phyloP scores from a whole-genome alignment of 2,113 vertebrate species.

The Corythornis vintsioides region DNA sequence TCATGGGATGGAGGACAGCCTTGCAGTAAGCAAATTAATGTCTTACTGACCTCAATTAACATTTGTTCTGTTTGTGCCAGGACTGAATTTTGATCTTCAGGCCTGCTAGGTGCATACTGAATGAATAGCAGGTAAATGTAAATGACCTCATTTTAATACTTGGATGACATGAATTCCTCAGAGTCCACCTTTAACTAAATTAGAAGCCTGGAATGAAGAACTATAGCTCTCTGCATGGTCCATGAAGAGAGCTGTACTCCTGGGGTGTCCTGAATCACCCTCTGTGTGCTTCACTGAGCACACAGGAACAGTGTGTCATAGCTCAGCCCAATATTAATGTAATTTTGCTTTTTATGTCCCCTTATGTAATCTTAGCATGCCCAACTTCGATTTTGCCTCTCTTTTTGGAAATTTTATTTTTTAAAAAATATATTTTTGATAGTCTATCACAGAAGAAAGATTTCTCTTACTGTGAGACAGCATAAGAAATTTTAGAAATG shows the following conservation, averaged over 20 bases:
- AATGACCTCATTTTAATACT: slow-evolving; percentile 5
- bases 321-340: not conserved
- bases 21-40: not conserved
- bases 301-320: rapidly evolving
- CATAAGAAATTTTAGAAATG: not conserved
- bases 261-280: not conserved
- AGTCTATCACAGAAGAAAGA: not conserved
- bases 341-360: not conserved
- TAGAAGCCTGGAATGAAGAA: not conserved
- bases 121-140: not conserved
- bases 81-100: not conserved
- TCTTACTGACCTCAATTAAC: slow-evolving; percentile 27
- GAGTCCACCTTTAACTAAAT: not conserved
- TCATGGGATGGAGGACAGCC: not conserved
- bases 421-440: not conserved
- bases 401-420: not conserved
- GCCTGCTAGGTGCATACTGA: not conserved
- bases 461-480: not conserved
- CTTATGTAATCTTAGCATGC: not conserved
- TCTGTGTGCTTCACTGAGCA: not conserved
- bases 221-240: not conserved
- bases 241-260: not conserved
- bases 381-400: not conserved
- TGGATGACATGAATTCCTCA: not conserved
- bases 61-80: not conserved